Base-by-base conservation (phyloP, 1,140 invertebrate species). In the Brachionus manjavacas region DNA sequence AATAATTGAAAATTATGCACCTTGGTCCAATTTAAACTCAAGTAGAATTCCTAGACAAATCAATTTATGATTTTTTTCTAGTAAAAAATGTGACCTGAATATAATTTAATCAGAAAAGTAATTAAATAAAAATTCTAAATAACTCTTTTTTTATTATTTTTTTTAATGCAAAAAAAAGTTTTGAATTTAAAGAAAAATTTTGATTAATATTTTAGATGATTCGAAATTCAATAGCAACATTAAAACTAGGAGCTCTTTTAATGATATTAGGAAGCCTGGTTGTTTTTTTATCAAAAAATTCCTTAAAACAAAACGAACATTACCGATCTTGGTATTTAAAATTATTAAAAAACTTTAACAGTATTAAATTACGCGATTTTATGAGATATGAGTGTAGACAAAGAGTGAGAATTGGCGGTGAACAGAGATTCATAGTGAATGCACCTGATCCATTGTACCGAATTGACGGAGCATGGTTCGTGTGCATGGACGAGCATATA, bases 401-500 rank as follows among this genome's bases (percentile, higher is more conserved):
- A 6, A 16, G 16, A 8, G n/a, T n/a, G 9, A 72, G 70, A 23
- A 31, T 72, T 1, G 70, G 70, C 0, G 70, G 70, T 11, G 35
- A 41, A 46, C n/a, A n/a, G 16, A n/a, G 41, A 16, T 46, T 41
- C n/a, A 8, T 39, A 23, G 4, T 23, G 8, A 72, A 72, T 46
- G 20, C 70, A 11, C 70, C 70, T 3, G 35, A 72, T 46, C 35
- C 35, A 16, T 46, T 41, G 23, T 72, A 46, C n/a, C 35, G 70
- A 9, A 31, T 72, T 41, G 70, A 72, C 9, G 70, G 70, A 39
- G 23, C 70, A 39, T 72, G 70, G 70, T 72, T 72, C 20, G 70
- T 72, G 14, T 72, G 70, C 70, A 41, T 72, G 35, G 70, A 72
- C 23, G 28, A 8, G 6, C 6, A 39, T 8, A 4, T 72, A 20